These are phyloP conservation scores for Poecilus cupreus DNA, from an alignment of 2,888 invertebrate genomes.

Conservation along the genomic window DNA sequence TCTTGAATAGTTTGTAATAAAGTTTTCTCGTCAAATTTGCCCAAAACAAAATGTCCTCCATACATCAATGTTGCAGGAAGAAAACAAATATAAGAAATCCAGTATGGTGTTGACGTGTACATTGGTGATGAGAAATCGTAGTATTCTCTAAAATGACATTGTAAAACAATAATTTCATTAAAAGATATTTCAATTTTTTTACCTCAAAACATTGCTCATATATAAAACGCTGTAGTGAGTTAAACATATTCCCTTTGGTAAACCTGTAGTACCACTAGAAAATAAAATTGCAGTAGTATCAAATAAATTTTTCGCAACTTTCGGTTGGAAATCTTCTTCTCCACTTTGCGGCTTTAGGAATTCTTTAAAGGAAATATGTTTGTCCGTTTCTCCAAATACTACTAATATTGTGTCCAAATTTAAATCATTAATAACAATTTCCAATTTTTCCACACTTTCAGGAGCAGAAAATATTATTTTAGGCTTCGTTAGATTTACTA, in stretches of 20 bases:
- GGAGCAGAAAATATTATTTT: constrained; percentile 66
- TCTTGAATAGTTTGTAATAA: neutral
- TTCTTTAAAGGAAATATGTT: constrained; percentile 61
- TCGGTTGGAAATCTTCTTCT: constrained; percentile 66
- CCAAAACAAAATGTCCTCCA: neutral
- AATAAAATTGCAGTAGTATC: constrained; percentile 57
- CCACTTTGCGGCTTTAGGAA: constrained; percentile 64
- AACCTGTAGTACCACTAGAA: constrained; percentile 63
- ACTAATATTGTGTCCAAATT: constrained; percentile 65
- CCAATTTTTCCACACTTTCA: constrained; percentile 64
- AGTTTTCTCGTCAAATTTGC: neutral
- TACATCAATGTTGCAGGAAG: neutral
- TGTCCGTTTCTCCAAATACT: constrained; percentile 65
- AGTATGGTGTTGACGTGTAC: constrained; percentile 1
- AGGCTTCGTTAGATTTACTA: constrained; percentile 66
- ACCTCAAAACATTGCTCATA: neutral
- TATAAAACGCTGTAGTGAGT: constrained; percentile 20
- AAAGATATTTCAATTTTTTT: neutral
- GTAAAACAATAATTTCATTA: neutral
- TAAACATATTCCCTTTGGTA: constrained; percentile 62
- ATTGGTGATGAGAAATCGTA: neutral
- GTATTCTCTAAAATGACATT: neutral
- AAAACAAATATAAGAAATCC: neutral
- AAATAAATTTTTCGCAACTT: constrained; percentile 45
- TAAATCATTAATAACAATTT: constrained; percentile 63